These are phyloP conservation scores for Akabosia matsudoensis DNA, from an alignment of 1,140 invertebrate species.

Conservation along the genomic window DNA sequence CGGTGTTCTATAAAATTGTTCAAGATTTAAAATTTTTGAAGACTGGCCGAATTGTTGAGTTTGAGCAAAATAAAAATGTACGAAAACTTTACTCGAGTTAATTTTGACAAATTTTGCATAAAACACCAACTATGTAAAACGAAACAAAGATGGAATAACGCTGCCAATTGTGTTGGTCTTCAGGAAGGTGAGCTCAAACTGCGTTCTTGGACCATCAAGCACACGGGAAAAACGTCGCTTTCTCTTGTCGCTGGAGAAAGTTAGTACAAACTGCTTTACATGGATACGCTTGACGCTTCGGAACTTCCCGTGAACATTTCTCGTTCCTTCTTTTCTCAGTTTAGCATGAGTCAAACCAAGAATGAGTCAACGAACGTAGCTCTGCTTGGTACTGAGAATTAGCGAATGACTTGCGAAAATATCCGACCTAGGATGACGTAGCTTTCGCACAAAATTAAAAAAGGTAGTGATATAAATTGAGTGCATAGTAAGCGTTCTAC, in stretches of 20 bases:
- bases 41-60: constrained; percentile 9
- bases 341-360: too few relatives aligned
- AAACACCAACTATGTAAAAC: neutral
- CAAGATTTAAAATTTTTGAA: neutral
- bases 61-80: constrained; percentile 11
- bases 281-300: neutral
- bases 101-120: constrained; percentile 13
- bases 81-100: neutral
- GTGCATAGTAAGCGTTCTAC: too few relatives aligned
- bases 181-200: constrained; percentile 21
- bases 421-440: neutral
- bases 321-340: neutral
- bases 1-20: too few relatives aligned
- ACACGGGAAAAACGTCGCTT: neutral
- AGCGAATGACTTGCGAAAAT: neutral
- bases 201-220: neutral
- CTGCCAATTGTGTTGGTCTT: constrained; percentile 18
- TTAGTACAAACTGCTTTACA: neutral
- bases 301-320: constrained; percentile 2
- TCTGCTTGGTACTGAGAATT: neutral
- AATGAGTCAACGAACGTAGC: constrained; percentile 6
- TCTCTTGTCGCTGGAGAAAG: constrained; percentile 5
- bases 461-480: too few relatives aligned
- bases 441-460: neutral
- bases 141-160: constrained; percentile 2